These are phyloP conservation scores for Drosophila saltans DNA, from an alignment of 1,140 invertebrate species.

Conservation along the genomic window DNA sequence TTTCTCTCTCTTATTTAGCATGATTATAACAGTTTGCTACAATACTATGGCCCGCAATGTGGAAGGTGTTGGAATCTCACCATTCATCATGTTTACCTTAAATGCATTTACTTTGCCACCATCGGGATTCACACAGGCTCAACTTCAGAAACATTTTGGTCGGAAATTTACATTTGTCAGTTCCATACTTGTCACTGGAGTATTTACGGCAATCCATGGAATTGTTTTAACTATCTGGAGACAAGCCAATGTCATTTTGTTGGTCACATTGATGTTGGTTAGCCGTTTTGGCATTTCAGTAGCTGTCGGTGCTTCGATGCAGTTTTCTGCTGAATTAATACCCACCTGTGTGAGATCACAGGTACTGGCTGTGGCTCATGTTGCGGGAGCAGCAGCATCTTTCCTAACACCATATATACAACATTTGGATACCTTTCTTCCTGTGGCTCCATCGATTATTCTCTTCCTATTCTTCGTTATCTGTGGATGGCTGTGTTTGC, in stretches of 20 bases:
- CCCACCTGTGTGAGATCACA: constrained; percentile 86
- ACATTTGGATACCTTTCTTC: constrained; percentile 81
- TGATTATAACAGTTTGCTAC: constrained; percentile 85
- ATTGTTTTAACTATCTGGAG: constrained; percentile 47
- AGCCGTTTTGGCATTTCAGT: constrained; percentile 86
- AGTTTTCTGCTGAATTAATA: constrained; percentile 87
- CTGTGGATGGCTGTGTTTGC: constrained; percentile 84
- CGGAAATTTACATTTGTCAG: constrained; percentile 84
- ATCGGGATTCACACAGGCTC: constrained; percentile 84
- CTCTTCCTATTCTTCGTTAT: constrained; percentile 84
- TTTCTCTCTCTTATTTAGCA: constrained; percentile 74
- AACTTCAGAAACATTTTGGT: constrained; percentile 84
- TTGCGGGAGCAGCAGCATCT: constrained; percentile 84
- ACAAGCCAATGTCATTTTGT: constrained; percentile 36
- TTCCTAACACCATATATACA: constrained; percentile 74
- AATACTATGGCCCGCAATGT: constrained; percentile 86
- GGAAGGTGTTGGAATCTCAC: constrained; percentile 84
- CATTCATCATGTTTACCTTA: constrained; percentile 85
- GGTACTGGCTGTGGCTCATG: constrained; percentile 84
- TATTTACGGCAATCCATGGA: constrained; percentile 54
- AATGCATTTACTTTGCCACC: constrained; percentile 84
- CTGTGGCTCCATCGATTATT: constrained; percentile 84
- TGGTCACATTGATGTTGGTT: constrained; percentile 74
- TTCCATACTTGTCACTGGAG: constrained; percentile 77
- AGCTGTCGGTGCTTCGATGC: constrained; percentile 85